Percentiles rank a stretch among this genome's conserved stretches.
Evolutionary conservation across 2,888 invertebrate genomes (phyloP).

Genomic region (Eupithecia inturbata): DNA sequence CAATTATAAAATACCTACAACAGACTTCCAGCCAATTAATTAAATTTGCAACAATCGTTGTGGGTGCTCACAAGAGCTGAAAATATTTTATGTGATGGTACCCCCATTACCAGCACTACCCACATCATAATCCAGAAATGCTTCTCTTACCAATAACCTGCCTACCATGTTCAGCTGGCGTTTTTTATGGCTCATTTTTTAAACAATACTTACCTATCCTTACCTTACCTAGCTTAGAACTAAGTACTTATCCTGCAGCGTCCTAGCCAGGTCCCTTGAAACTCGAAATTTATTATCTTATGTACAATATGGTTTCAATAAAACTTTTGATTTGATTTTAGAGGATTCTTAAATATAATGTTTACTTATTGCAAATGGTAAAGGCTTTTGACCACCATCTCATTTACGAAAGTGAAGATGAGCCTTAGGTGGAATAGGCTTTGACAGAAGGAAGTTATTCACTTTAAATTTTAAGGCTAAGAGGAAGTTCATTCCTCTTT

Average conservation of each 20-base stretch:
- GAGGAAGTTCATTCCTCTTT: no score
- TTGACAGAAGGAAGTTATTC: background rate
- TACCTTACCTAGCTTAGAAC: no score
- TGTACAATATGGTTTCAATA: no score
- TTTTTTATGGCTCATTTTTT: background rate
- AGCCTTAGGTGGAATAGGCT: background rate
- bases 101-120: background rate
- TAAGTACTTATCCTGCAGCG: no score
- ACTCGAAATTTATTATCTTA: no score
- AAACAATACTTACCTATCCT: no score
- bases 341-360: background rate
- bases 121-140: background rate
- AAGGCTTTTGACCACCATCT: background rate
- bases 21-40: background rate
- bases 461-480: background rate
- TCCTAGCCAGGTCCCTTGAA: no score
- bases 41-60: background rate
- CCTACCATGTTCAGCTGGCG: background rate
- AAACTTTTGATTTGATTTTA: no score
- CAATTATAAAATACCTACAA: background rate
- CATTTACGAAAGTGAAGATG: background rate
- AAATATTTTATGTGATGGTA: background rate
- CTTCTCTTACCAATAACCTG: background rate
- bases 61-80: background rate
- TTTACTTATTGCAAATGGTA: background rate